Evolutionary conservation across 2,888 invertebrate species (phyloP).

Genomic region (Listrodromus nycthemerus): DNA sequence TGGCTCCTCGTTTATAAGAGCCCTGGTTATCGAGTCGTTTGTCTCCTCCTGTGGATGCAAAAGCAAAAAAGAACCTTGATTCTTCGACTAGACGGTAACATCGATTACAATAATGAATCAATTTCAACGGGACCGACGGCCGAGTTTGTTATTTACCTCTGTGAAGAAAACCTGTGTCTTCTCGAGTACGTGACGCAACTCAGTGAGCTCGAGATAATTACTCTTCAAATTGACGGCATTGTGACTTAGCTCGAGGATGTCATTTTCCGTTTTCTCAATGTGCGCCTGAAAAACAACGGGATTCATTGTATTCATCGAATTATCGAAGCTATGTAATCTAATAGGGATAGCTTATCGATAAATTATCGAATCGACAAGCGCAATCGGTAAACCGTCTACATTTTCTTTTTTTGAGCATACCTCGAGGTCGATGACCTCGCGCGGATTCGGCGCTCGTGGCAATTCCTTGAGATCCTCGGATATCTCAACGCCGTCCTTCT

Average conservation of each 20-base stretch:
- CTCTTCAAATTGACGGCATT: slow-evolving; percentile 96
- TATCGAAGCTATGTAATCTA: not conserved
- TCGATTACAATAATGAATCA: slow-evolving; percentile 75
- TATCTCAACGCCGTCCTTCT: slow-evolving; percentile 93
- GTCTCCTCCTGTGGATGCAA: slow-evolving; percentile 88
- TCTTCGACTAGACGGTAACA: slow-evolving; percentile 82
- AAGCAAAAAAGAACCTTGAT: slow-evolving; percentile 82
- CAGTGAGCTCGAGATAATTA: slow-evolving; percentile 96
- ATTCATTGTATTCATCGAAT: not conserved
- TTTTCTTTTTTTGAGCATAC: slow-evolving; percentile 83
- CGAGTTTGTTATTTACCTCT: slow-evolving; percentile 85
- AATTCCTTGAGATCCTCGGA: slow-evolving; percentile 85
- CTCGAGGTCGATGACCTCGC: slow-evolving; percentile 96
- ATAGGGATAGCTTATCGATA: not conserved
- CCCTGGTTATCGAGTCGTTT: slow-evolving; percentile 87
- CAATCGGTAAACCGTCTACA: not conserved
- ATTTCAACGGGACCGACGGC: slow-evolving; percentile 60
- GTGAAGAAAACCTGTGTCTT: slow-evolving; percentile 96
- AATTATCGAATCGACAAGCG: not conserved
- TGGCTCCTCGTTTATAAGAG: slow-evolving; percentile 86
- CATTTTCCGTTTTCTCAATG: slow-evolving; percentile 97
- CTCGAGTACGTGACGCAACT: slow-evolving; percentile 95
- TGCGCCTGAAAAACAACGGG: slow-evolving; percentile 87
- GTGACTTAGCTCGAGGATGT: slow-evolving; percentile 96
- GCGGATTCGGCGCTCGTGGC: slow-evolving; percentile 90